phyloP scores from a whole-genome alignment of 2,797 vertebrate species.

The Carapus acus region DNA sequence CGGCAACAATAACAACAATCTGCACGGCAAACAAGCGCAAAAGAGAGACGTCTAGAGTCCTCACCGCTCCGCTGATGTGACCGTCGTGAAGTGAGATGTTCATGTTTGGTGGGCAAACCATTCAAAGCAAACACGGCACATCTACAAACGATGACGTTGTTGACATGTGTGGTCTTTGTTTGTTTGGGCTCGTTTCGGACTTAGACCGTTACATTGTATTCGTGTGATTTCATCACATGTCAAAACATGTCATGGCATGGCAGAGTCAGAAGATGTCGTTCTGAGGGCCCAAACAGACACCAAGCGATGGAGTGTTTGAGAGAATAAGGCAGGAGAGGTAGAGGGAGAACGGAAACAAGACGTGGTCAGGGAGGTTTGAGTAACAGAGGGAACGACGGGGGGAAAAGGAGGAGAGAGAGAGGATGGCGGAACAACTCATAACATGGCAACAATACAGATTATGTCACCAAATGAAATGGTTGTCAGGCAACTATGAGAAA shows the following conservation, averaged over 20 bases:
- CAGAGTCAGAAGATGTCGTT: neutral
- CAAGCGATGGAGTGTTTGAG: conserved; percentile 8
- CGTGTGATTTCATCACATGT: neutral
- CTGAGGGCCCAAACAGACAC: conserved; percentile 2
- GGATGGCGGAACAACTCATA: conserved; percentile 13
- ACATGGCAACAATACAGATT: conserved; percentile 17
- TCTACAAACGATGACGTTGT: neutral
- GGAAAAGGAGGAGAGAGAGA: conserved; percentile 2
- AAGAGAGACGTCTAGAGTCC: no score
- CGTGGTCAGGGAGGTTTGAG: conserved; percentile 30
- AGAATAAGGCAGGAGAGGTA: conserved; percentile 2
- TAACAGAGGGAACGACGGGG: conserved; percentile 13
- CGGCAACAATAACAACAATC: conserved; percentile 26
- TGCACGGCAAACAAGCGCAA: no score
- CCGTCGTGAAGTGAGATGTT: no score
- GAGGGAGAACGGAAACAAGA: conserved; percentile 1
- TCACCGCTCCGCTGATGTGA: no score
- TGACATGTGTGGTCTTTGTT: neutral
- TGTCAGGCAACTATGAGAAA: no score
- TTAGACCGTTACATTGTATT: conserved; percentile 2
- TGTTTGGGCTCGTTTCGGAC: neutral
- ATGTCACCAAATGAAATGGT: conserved; percentile 3
- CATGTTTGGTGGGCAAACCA: no score
- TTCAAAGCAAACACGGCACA: no score
- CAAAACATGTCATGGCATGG: neutral